A percentile compares a stretch with the other conserved stretches of the same genome.
Conservation (phyloP, 2,797 vertebrate genomes). For the Lepidocolaptes lacrymiger region DNA sequence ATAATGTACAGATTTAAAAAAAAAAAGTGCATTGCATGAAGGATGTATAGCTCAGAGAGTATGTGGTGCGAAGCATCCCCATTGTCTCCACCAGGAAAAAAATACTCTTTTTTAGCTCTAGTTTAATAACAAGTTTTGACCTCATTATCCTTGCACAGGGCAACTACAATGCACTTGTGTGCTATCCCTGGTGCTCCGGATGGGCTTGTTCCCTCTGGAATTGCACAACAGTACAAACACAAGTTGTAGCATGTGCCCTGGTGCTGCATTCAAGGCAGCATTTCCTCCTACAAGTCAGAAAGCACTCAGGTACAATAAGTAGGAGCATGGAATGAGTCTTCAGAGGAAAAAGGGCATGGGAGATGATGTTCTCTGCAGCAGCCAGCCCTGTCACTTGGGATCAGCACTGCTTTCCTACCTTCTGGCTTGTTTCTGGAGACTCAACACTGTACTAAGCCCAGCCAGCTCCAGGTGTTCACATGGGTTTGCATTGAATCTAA, state of each 20-base stretch:
- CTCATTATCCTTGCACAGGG: not conserved
- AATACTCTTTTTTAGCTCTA: not conserved
- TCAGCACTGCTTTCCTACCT: not conserved
- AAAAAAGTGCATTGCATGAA: not conserved
- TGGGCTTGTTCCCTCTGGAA: not conserved
- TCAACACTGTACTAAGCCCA: not conserved
- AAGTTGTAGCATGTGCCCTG: not conserved
- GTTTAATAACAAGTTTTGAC: not conserved
- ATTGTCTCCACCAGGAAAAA: not conserved
- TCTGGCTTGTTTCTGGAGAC: not conserved
- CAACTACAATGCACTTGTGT: not conserved
- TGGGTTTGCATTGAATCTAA: not conserved
- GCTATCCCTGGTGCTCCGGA: not conserved
- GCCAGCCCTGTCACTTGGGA: not conserved
- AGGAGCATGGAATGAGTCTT: not conserved
- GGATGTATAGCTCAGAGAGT: not conserved
- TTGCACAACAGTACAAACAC: not conserved
- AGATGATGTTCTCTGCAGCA: not conserved
- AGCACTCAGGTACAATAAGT: fast-evolving
- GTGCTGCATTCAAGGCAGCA: not conserved
- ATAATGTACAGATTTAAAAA: not conserved
- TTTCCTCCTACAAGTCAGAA: not conserved
- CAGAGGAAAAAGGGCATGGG: not conserved
- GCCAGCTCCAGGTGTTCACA: not conserved
- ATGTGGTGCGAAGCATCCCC: not conserved